Evolutionary conservation across 2,888 invertebrate genomes (phyloP).

Genomic region (Himalopsyche tibetana): DNA sequence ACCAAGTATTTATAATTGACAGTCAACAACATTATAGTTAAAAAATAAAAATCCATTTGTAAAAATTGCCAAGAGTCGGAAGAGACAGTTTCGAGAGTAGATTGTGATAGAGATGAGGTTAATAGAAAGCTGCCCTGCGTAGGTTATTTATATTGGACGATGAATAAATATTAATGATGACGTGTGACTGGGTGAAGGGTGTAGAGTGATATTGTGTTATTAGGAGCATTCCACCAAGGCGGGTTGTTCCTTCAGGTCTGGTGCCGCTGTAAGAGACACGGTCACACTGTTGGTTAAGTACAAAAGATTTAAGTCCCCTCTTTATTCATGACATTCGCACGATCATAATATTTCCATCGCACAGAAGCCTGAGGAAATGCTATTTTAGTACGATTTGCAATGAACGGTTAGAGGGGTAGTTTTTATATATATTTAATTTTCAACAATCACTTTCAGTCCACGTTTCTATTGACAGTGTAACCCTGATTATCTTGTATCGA

Average conservation of each 20-base stretch:
- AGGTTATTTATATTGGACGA: slow-evolving; percentile 44
- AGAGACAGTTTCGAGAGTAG: slow-evolving; percentile 22
- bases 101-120: slow-evolving; percentile 16
- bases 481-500: too few relatives aligned
- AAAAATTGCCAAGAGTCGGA: slow-evolving; percentile 12
- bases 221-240: slow-evolving; percentile 79
- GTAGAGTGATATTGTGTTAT: slow-evolving; percentile 66
- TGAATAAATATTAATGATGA: neutral
- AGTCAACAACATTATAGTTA: neutral
- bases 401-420: slow-evolving; percentile 59
- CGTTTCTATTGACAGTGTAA: neutral
- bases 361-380: slow-evolving; percentile 59
- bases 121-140: slow-evolving; percentile 27
- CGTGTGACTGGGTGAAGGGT: slow-evolving; percentile 39
- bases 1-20: too few relatives aligned
- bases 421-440: slow-evolving; percentile 52
- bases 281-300: slow-evolving; percentile 71
- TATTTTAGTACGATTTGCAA: slow-evolving; percentile 59
- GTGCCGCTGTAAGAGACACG: slow-evolving; percentile 78
- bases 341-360: slow-evolving; percentile 62
- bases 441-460: slow-evolving; percentile 46
- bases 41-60: slow-evolving; percentile 1
- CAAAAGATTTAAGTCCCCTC: slow-evolving; percentile 67
- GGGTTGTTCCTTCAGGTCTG: slow-evolving; percentile 75
- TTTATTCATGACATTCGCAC: slow-evolving; percentile 59